A percentile compares a stretch with the other conserved stretches of the same genome.
Conservation (phyloP, 2,888 invertebrate species). For the Zaprionus bogoriensis region DNA sequence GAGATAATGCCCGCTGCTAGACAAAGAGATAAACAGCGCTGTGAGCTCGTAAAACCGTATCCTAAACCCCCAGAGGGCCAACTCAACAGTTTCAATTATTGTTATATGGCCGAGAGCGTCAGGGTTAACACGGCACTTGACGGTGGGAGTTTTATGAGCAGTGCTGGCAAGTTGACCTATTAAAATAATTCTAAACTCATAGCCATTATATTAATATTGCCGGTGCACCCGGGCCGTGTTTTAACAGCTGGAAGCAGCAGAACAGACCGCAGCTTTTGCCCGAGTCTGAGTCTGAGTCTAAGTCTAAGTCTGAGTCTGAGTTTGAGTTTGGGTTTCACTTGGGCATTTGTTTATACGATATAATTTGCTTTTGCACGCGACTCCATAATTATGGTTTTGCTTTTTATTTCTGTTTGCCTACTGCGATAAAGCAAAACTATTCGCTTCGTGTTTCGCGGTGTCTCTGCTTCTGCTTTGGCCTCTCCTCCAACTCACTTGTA, state of each 20-base stretch:
- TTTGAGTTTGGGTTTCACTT: too few relatives aligned
- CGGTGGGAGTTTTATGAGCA: neutral
- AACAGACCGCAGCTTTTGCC: neutral
- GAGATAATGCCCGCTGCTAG: too few relatives aligned
- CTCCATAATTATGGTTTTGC: constrained; percentile 1
- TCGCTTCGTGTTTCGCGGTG: neutral
- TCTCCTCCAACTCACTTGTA: neutral
- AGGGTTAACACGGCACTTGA: neutral
- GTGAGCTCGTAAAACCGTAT: too few relatives aligned
- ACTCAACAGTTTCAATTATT: neutral
- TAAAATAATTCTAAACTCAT: neutral
- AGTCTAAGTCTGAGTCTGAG: too few relatives aligned
- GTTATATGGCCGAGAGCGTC: neutral
- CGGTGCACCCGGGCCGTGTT: neutral
- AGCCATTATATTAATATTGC: neutral
- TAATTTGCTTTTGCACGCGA: neutral
- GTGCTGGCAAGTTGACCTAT: neutral
- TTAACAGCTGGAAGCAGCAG: neutral
- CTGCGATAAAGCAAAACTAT: neutral
- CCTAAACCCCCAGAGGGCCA: neutral
- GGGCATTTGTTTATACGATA: neutral
- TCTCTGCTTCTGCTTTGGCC: neutral
- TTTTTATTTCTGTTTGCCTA: neutral
- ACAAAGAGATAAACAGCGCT: neutral
- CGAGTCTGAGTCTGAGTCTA: too few relatives aligned